A percentile compares a stretch with the other conserved stretches of the same genome.
Evolutionary conservation across 2,113 vertebrate species (phyloP).

Genomic region (Otolemur garnettii): DNA sequence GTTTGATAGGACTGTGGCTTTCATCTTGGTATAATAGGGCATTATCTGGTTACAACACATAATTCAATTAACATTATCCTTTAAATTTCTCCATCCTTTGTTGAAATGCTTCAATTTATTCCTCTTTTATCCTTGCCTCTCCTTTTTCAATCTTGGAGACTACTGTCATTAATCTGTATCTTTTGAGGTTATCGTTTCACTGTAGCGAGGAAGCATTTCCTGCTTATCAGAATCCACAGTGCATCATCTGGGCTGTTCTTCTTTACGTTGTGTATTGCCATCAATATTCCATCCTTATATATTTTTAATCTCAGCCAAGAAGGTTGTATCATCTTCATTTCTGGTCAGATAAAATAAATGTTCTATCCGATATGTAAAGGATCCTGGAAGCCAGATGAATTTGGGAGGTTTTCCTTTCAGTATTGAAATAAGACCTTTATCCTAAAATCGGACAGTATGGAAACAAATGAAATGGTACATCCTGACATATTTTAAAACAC

Average conservation of each 20-base stretch:
- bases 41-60: conserved; percentile 77
- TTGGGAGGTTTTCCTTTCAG: conserved; percentile 82
- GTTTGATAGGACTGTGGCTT: conserved; percentile 69
- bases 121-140: conserved; percentile 80
- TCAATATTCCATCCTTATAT: conserved; percentile 85
- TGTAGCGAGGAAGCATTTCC: conserved; percentile 75
- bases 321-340: conserved; percentile 85
- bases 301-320: conserved; percentile 85
- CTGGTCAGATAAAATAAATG: conserved; percentile 86
- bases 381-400: conserved; percentile 83
- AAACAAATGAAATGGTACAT: conserved; percentile 73
- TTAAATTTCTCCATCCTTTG: conserved; percentile 80
- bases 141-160: conserved; percentile 80
- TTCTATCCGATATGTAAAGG: conserved; percentile 85
- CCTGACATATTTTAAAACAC: conserved; percentile 70
- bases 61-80: conserved; percentile 86
- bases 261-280: conserved; percentile 70
- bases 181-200: conserved; percentile 83
- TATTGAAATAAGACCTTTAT: conserved; percentile 81
- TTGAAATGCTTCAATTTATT: conserved; percentile 80
- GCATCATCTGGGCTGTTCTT: conserved; percentile 68
- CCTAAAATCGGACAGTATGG: conserved; percentile 82
- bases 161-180: conserved; percentile 83
- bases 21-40: conserved; percentile 75
- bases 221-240: conserved; percentile 83